phyloP scores from a whole-genome alignment of 2,888 invertebrate species.

The Siphonodentalium dalli region DNA sequence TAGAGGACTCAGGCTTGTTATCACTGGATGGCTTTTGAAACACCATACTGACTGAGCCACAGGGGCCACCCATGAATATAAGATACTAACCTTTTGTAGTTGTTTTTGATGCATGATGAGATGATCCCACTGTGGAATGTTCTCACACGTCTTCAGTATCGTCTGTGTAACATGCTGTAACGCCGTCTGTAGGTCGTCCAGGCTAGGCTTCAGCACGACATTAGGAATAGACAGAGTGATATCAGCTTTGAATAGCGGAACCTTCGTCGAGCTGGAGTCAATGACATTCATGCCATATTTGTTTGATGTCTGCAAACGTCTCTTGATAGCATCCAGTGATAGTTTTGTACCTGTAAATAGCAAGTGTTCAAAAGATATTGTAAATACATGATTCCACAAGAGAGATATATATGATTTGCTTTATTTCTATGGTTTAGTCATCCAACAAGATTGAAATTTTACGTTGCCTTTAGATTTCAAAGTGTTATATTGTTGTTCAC shows the following conservation, averaged over 20 bases:
- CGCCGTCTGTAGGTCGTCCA: constrained; percentile 90
- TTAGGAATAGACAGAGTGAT: constrained; percentile 87
- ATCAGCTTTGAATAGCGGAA: constrained; percentile 77
- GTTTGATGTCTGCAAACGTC: constrained; percentile 60
- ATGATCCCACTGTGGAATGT: constrained; percentile 90
- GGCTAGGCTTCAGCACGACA: constrained; percentile 83
- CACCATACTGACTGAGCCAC: background rate
- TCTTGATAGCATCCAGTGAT: constrained; percentile 64
- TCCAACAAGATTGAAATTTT: no score
- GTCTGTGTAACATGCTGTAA: constrained; percentile 82
- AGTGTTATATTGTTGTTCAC: no score
- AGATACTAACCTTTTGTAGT: constrained; percentile 52
- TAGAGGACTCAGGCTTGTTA: background rate
- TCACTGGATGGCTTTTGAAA: background rate
- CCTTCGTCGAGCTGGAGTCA: constrained; percentile 51
- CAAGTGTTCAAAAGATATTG: no score
- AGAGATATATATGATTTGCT: no score
- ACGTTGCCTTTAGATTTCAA: no score
- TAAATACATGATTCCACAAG: no score
- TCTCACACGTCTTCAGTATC: constrained; percentile 86
- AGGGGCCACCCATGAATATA: background rate
- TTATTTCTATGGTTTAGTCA: no score
- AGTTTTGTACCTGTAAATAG: constrained; percentile 57
- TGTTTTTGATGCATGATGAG: constrained; percentile 67
- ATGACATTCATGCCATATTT: constrained; percentile 54